Base-by-base conservation (phyloP, 2,888 invertebrate genomes). In the Phyllotreta cruciferae region DNA sequence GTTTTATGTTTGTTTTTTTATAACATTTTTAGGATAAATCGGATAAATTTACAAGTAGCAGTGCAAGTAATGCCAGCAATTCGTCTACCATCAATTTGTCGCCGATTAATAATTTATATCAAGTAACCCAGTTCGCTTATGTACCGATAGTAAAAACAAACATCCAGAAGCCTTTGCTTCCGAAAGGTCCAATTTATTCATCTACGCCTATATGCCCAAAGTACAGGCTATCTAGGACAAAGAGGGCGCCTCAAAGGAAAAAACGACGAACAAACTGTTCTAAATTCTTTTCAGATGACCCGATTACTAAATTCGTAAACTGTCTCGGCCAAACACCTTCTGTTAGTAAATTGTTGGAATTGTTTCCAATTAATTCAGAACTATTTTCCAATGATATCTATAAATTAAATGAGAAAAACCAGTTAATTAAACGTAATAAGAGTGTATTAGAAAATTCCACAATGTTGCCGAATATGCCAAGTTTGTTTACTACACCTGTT, bases 401-500 rank as follows among this genome's bases (percentile, higher is more conserved):
- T 9, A 49, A 36, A 9, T 24, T 24, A 24, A 24, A 24, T 4
- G 24, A 24, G 24, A 9, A 47, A 11, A 47, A 47, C 8, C 3
- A 4, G 9, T n/a, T 3, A 14, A 13, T 7, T 35, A 36, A 11
- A 3, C 34, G 44, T 8, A 11, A 39, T 13, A 41, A 10, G 34
- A 41, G 13, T 24, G 1, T 5, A 37, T 6, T 34, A 10, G 14
- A 10, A 4, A 14, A 53, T 14, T 10, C 10, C n/a, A 44, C 36
- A 13, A 78, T 77, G 77, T 74, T 79, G 66, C 79, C 79, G 34
- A 79, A 77, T 66, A 80, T 81, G 80, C 81, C 80, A 11, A 74
- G 68, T 64, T 70, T 80, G 37, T 62, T 60, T 41, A 75, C 77
- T 9, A 24, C 24, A 4, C 76, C 76, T 11, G 44, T 66, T 6